Evolutionary conservation across 2,113 vertebrate genomes (phyloP).

Genomic region (Megatriorchis doriae): DNA sequence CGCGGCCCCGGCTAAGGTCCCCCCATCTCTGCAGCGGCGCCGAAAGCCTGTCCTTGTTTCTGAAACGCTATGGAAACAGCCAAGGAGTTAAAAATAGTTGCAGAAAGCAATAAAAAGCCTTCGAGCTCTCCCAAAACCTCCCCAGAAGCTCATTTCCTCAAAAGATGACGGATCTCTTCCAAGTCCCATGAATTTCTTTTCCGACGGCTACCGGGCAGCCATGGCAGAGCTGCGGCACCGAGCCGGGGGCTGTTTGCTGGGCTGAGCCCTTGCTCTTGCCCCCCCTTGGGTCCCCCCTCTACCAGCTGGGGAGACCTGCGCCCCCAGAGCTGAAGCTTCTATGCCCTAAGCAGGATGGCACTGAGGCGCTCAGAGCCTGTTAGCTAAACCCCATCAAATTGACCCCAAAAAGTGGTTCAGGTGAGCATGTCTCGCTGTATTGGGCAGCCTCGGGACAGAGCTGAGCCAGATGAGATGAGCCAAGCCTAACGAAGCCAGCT

Average conservation of each 20-base stretch:
- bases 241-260: neutral
- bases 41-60: too few species aligned
- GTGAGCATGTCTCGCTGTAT: neutral
- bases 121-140: neutral
- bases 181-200: neutral
- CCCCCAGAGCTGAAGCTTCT: neutral
- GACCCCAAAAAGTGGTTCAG: neutral
- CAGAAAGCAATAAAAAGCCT: neutral
- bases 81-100: neutral
- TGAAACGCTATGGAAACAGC: neutral
- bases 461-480: neutral
- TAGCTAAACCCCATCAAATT: neutral
- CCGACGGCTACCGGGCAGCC: neutral
- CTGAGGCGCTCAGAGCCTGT: neutral
- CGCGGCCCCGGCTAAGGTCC: neutral
- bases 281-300: too few species aligned
- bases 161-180: neutral
- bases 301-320: neutral
- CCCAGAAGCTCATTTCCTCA: neutral
- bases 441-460: too few species aligned
- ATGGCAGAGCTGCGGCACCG: too few species aligned
- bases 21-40: too few species aligned
- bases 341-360: rapidly evolving
- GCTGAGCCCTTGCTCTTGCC: neutral
- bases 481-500: neutral